Evolutionary conservation across 2,113 vertebrate genomes (phyloP), one percentile per base, ranked within the genome.

Genomic region (Tyrannus savana): DNA sequence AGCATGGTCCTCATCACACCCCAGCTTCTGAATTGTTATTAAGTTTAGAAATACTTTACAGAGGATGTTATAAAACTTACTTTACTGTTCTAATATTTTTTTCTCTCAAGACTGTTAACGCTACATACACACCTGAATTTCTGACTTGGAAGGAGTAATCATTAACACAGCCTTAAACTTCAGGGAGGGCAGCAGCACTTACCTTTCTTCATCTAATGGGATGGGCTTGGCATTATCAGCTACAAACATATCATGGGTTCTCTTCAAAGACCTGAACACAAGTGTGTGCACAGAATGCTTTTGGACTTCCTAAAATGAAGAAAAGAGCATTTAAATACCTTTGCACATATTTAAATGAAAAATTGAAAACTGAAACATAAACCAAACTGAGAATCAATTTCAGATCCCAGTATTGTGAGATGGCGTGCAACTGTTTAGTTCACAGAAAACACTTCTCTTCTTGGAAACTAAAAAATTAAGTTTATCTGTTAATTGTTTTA

Each of bases 181-280:
- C 28, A 75, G 19, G 56, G 33, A 60, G 3, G 19, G 41, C 52
- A 49, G 39, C 30, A 73, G 41, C 24, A 60, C 92, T 91, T 97
- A 99, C 99, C 99, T 99, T 82, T 98, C 97, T 7, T 99, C 99
- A 93, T 99, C 99, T 92, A 98, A 96, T 2, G 98, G 68, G 82
- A 99, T 93, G 35, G 98, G 98, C 56, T 99, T 99, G 37, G 99
- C 98, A 84, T 99, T 99, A 95, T 99, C 99, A 76, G 99, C 98
- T 93, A 99, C 99, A 97, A 99, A 99, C 99, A 99, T 99, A 71
- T 99, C 99, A 96, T 99, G 99, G 15, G 99, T 99, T 95, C 99
- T 98, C 93, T 99, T 99, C 75, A 99, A 97, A n/a, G 99, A 99
- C 35, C 99, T 98, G 98, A 99, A 99, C 88, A 99, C 99, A 95